Conservation (phyloP, 2,797 vertebrate species). For the Platalea minor region DNA sequence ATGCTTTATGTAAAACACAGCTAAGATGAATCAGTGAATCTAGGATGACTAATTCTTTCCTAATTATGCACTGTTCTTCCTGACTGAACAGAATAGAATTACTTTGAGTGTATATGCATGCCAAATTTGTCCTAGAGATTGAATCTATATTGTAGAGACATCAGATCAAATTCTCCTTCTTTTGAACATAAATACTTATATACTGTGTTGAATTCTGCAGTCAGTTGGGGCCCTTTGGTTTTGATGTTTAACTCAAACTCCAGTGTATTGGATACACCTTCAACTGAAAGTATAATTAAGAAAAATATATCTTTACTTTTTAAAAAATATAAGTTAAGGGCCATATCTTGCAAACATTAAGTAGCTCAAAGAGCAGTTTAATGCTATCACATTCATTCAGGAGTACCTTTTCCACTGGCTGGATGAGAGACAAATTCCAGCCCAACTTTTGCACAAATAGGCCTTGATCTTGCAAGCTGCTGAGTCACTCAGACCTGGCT, state of each 20-base stretch:
- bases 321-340: not conserved
- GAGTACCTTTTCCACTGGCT: not conserved
- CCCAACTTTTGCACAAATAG: not conserved
- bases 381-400: not conserved
- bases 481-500: not conserved
- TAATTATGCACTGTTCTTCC: conserved; percentile 19
- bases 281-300: not conserved
- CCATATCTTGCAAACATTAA: not conserved
- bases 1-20: conserved; percentile 19
- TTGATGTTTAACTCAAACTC: not conserved
- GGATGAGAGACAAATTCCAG: not conserved
- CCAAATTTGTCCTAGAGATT: not conserved
- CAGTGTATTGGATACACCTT: not conserved
- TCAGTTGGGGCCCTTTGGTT: not conserved
- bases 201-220: not conserved
- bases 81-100: not conserved
- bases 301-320: not conserved
- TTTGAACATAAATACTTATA: not conserved
- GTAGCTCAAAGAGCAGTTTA: not conserved
- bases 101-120: not conserved
- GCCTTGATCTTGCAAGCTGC: not conserved
- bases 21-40: conserved; percentile 1
- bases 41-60: not conserved
- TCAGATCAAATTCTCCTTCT: not conserved
- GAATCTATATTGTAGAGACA: not conserved